Evolutionary conservation across 1,140 invertebrate genomes (phyloP), one percentile per base, ranked within the genome.

Genomic region (Arctopsyche grandis): DNA sequence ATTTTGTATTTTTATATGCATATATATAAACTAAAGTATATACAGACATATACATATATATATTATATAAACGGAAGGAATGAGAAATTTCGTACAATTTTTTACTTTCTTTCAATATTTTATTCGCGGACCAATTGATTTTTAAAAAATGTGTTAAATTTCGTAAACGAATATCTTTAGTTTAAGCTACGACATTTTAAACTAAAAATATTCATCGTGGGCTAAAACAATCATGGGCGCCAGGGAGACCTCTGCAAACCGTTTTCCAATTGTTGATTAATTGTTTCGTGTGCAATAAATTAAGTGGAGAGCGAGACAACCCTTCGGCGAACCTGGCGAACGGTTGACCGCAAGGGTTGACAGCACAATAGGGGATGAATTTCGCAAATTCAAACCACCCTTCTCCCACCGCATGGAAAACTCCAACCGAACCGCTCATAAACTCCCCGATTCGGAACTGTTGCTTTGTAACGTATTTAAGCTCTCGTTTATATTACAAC

Each of bases 301-400:
- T 66, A 66, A 26, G 9, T 38, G 29, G 29, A 12, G 60, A 26
- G n/a, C 60, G 21, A 66, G 60, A 66, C 60, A 66, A 19, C 60
- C 60, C 21, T 26, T 66, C 19, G 60, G 19, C 14, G 5, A 22
- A 66, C 60, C 60, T 66, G 60, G 60, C 14, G 24, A 38, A 56
- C 4, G 60, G 60, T 66, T 66, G 60, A 66, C 60, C 60, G 19
- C 60, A 22, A 66, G 60, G 60, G 60, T 66, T 66, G 38, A 70
- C 69, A 70, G 24, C 24, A 70, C 69, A 70, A 70, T 38, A 43
- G 38, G 9, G 69, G 26, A 70, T 70, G 60, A 66, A 66, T 66
- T 66, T 66, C 60, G 60, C 16, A 66, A 66, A 66, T 21, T 66
- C 24, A 21, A 12, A 56, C 14, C 5, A 1, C 14, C 29, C 29